Evolutionary conservation across 2,797 vertebrate species (phyloP).

Genomic region (Rhyacichthys aspro): DNA sequence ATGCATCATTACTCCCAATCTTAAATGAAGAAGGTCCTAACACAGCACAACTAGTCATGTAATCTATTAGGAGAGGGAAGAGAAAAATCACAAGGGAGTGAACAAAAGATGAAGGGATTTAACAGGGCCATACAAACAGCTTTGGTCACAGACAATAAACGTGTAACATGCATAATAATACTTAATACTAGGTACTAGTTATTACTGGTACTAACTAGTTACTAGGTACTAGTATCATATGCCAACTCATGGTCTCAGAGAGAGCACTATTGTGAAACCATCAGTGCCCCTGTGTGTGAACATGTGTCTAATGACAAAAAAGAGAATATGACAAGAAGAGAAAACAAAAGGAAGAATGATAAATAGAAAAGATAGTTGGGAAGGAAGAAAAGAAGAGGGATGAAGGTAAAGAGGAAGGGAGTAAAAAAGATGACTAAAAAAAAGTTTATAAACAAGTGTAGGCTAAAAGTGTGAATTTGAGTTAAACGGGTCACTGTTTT

Average conservation of each 20-base stretch:
- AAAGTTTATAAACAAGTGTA: no score
- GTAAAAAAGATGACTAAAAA: no score
- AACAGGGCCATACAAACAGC: conserved; percentile 48
- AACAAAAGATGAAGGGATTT: conserved; percentile 29
- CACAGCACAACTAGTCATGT: neutral
- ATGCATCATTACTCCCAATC: conserved; percentile 32
- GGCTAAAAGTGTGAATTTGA: no score
- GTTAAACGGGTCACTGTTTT: no score
- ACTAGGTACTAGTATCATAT: neutral
- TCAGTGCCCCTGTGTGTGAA: conserved; percentile 6
- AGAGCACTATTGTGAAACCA: no score
- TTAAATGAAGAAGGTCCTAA: neutral
- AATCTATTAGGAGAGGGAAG: neutral
- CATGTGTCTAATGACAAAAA: conserved; percentile 4
- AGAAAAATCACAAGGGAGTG: neutral
- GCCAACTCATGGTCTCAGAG: no score
- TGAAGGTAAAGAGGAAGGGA: neutral
- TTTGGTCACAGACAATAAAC: conserved; percentile 13
- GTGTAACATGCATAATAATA: neutral
- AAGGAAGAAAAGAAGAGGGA: conserved; percentile 5
- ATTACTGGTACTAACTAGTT: no score
- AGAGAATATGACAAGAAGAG: conserved; percentile 3
- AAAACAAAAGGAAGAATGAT: conserved; percentile 12
- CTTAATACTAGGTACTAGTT: no score
- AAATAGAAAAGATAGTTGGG: conserved; percentile 10